Base-by-base conservation (phyloP, 53 echinoderm and acorn worm genomes). In the Patiria pectinifera region DNA sequence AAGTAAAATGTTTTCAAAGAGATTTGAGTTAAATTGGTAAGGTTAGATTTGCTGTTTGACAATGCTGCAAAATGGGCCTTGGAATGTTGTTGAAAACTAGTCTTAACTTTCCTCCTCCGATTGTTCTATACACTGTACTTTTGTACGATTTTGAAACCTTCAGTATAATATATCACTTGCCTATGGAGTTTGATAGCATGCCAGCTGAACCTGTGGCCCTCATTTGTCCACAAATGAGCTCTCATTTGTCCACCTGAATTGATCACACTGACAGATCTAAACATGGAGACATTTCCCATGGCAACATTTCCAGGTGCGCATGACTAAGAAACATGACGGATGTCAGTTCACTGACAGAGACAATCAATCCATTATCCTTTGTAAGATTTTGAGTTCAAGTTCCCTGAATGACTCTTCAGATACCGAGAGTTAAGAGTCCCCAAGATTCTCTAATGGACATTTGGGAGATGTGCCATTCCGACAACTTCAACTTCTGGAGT, bases 201-300 rank as follows among this genome's bases (percentile, higher is more conserved):
- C 24, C 74, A 4, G 24, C 19, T 23, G 4, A 74, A 70, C 19
- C 16, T 70, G 70, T 70, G 70, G 14, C 70, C 16, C 70, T 16
- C 19, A 10, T 23, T 74, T 74, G 74, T n/a, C 74, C 10, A 0
- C 74, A 24, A 22, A 24, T n/a, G 14, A 74, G 22, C 74, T 21
- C 24, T 24, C 22, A 24, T 74, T 74, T 74, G 24, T 74, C 10
- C 74, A 74, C 74, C 24, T 23, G 74, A 74, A 74, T 74, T 23
- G 23, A 74, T 74, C 24, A 24, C 10, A 25, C 74, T 74, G 74
- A 74, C 23, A 74, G 74, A 74, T 74, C 74, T 74, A n/a, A 16
- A 10, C 74, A 23, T 24, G 74, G 74, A 74, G 18, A 74, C 24
- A 74, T 74, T 53, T 74, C 74, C 74, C 74, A 74, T 74, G 74